Conservation (phyloP, 2,888 invertebrate genomes). For the Callinectes sapidus region DNA sequence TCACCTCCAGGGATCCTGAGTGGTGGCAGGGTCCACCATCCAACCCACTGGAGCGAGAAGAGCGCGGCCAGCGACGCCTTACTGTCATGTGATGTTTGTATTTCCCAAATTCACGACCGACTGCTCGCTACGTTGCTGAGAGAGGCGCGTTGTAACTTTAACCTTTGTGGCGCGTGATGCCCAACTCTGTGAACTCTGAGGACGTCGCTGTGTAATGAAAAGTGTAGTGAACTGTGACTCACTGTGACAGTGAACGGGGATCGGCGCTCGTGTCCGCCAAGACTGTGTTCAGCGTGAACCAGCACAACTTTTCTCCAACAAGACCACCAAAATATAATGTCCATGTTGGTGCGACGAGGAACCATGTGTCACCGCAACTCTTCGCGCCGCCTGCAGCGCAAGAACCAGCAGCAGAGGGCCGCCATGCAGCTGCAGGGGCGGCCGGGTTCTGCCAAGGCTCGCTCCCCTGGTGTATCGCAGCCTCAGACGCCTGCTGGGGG, state of each 20-base stretch:
- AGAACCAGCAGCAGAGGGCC: conserved; percentile 48
- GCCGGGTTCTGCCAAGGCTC: conserved; percentile 50
- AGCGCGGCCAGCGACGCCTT: conserved; percentile 8
- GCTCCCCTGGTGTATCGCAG: conserved; percentile 14
- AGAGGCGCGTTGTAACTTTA: background rate
- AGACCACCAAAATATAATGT: conserved; percentile 47
- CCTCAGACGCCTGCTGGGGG: conserved; percentile 27
- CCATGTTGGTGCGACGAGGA: conserved; percentile 63
- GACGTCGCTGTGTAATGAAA: background rate
- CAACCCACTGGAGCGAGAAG: background rate
- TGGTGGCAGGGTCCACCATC: background rate
- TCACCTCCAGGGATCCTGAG: conserved; percentile 16
- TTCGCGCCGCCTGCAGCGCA: conserved; percentile 55
- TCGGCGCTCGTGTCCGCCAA: background rate
- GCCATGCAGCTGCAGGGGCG: conserved; percentile 56
- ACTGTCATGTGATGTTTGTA: background rate
- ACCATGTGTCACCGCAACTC: conserved; percentile 65
- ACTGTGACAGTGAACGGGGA: background rate
- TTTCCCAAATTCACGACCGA: background rate
- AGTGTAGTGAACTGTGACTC: background rate
- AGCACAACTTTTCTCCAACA: background rate
- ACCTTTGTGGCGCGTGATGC: conserved; percentile 18
- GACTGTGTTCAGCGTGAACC: conserved; percentile 14
- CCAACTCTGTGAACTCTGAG: background rate
- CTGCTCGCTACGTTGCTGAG: background rate